Evolutionary conservation across 2,113 vertebrate species (phyloP), one percentile per base, ranked within the genome.

Genomic region (Ancistrus triradiatus): DNA sequence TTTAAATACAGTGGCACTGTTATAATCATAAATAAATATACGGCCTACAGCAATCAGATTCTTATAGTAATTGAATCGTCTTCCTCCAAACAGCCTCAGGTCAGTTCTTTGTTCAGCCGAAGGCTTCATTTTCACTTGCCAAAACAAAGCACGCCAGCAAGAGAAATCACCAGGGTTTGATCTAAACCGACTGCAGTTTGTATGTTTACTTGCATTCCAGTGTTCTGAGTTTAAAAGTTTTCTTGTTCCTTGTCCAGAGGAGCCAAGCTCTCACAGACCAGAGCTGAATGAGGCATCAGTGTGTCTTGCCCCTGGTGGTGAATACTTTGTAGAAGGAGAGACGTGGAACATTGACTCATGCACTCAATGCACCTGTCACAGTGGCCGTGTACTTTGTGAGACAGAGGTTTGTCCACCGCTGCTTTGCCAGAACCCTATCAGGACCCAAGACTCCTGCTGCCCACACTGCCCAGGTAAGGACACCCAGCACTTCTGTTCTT

Each of bases 301-400:
- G 42, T 95, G 92, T 73, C 88, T 92, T 2, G 90, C 92, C 25
- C 91, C 92, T 0, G 91, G 92, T 18, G 92, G 92, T 33, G 91
- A 93, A 43, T 92, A 92, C 58, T 95, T 91, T 64, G 80, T 93
- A 44, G 92, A 93, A 75, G 92, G 92, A 60, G 91, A 95, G 42
- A 92, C 90, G 0, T 95, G 92, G 92, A 92, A 89, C 75, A 92
- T 94, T 10, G 92, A 95, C 80, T 87, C 91, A 22, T 95, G 92
- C 50, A 95, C 91, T 0, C 92, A 93, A 47, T 95, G 92, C 53
- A 91, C 92, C 0, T 95, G 92, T 72, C 91, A 93, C 74, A 87
- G 87, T 0, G 90, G 91, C n/a, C 86, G 90, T 6, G 91, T 93
- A 56, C 84, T 95, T 9, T 95, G 92, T 44, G 92, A 94, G 79